Evolutionary conservation across 2,888 invertebrate genomes (phyloP), one percentile per base, ranked within the genome.

Genomic region (Drosophila siamana): DNA sequence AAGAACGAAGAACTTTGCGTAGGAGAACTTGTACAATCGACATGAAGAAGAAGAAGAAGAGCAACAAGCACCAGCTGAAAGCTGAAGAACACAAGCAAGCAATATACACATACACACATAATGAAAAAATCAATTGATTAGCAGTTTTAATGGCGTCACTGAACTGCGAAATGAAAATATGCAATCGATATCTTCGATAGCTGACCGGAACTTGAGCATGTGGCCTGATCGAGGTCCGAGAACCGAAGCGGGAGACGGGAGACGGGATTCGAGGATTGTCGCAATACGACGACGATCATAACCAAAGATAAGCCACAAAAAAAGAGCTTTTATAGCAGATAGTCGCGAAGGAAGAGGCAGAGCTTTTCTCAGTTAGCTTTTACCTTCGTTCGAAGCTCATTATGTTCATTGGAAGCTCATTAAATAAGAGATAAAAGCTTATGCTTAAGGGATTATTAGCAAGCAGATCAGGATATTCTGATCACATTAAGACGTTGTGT

Each of bases 131-230:
- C 80, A 74, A 74, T 79, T 79, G 83, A 85, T 82, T 82, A 75
- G 84, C 86, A 77, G 56, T 71, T 76, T 60, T 48, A 60, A 73
- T 67, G 63, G 70, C 73, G 69, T 82, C 85, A 82, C 60, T 82
- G 76, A 75, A 75, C 66, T 70, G 79, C 57, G 33, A 59, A 61
- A 54, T 24, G 41, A 51, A 71, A 59, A 74, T 62, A 55, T 68
- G 50, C 62, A 59, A 68, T 76, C 62, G 28, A 64, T 38, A 48
- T 57, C 33, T 64, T 40, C n/a, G 19, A 52, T 40, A 50, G 38
- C 28, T 38, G 55, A 56, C 61, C 75, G 78, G 78, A 75, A 78
- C 66, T 56, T 38, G n/a, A 26, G 16, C 11, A 41, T 19, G 38
- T 44, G 38, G 38, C 36, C 47, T 47, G 63, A 69, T 57, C 33